Base-by-base conservation (phyloP, 2,113 vertebrate genomes). In the Upupa epops region DNA sequence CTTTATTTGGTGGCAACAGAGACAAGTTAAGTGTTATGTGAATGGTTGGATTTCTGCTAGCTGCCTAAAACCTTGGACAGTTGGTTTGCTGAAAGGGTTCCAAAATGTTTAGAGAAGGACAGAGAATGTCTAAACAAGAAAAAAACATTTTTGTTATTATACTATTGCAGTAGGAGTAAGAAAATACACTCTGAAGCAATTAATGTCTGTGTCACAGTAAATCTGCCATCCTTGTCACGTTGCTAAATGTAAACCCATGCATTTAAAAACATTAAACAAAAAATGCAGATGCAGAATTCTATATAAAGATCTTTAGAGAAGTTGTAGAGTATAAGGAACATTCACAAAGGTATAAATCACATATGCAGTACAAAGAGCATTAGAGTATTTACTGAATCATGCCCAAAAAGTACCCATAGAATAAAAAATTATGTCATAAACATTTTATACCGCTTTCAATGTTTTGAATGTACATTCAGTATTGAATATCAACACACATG, bases 1-100 rank as follows among this genome's bases (percentile, higher is more conserved):
- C 45, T 15, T 75, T 91, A 42, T 42, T 71, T 82, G 19, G 16
- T 78, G 36, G 58, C 12, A 63, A 55, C 29, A 31, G 54, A 82
- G 61, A 12, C 37, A 84, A 60, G 45, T 56, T 48, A 59, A 78
- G 55, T 51, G 8, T 34, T 81, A 45, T 56, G 52, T 8, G 4
- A 78, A 78, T 22, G 42, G 18, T 22, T 71, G 18, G 16, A 52
- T 84, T 84, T 52, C 45, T 55, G 5, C 11, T 60, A 64, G 28
- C 8, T 78, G 42, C 17, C 0, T 2, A 63, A 78, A 83, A 55
- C 7, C 19, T 78, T 3, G 3, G 52, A 17, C 0, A 0, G 22
- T 54, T 10, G 59, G 17, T 19, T 88, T 76, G 15, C 31, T 77
- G 45, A 48, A 56, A 65, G 26, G 83, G 40, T 59, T 65, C 42